Evolutionary conservation across 2,113 vertebrate species (phyloP).

Genomic region (Acanthisitta chloris): DNA sequence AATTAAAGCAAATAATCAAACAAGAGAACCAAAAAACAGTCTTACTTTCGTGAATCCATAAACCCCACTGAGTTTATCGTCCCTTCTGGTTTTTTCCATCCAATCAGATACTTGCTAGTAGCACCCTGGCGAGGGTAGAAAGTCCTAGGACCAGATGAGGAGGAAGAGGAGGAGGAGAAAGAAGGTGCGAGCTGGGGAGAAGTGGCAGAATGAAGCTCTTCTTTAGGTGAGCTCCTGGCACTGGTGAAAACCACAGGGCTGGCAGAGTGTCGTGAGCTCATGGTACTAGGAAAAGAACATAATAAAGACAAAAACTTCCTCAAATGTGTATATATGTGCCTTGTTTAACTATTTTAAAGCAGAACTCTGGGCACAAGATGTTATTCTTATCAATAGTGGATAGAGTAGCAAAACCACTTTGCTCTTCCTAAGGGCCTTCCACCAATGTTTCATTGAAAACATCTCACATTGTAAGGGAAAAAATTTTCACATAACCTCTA

Average conservation of each 20-base stretch:
- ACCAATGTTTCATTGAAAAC: neutral
- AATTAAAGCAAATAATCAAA: neutral
- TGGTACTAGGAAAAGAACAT: conserved; percentile 70
- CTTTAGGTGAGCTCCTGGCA: conserved; percentile 90
- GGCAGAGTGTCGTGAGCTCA: conserved; percentile 87
- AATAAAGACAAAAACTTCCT: conserved; percentile 47
- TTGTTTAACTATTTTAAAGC: neutral
- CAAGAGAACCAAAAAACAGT: conserved; percentile 25
- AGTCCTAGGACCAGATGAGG: conserved; percentile 90
- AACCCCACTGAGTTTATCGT: conserved; percentile 99
- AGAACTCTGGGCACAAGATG: neutral
- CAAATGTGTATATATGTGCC: neutral
- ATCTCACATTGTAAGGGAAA: neutral
- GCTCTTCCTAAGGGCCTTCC: neutral
- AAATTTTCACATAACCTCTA: neutral
- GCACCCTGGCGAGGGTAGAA: conserved; percentile 99
- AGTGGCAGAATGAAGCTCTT: conserved; percentile 85
- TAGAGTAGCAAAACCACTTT: neutral
- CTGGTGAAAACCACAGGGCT: conserved; percentile 82
- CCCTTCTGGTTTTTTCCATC: conserved; percentile 98
- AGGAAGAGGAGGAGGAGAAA: conserved; percentile 88
- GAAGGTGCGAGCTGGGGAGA: conserved; percentile 80
- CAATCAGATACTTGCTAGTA: conserved; percentile 98
- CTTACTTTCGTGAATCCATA: conserved; percentile 98
- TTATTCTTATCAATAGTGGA: neutral